A percentile compares a stretch with the other conserved stretches of the same genome.
phyloP scores from a whole-genome alignment of 2,888 invertebrate genomes.

The Amiota mariae region DNA sequence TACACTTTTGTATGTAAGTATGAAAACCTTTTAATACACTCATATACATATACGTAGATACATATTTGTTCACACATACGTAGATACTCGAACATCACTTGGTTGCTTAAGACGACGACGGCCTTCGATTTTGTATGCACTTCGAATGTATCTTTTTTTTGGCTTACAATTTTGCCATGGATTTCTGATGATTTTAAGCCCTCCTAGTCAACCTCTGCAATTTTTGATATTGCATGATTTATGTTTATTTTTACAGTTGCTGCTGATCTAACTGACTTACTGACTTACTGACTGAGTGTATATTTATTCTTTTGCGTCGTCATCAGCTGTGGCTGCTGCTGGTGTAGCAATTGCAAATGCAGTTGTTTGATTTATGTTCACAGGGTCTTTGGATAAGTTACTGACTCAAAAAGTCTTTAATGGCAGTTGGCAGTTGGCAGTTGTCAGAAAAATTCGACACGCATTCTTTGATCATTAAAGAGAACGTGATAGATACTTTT shows the following conservation, averaged over 20 bases:
- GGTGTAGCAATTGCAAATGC: conserved; percentile 43
- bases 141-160: conserved; percentile 8
- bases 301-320: conserved; percentile 12
- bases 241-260: conserved; percentile 9
- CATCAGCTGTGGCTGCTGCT: conserved; percentile 18
- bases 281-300: not conserved
- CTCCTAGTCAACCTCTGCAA: conserved; percentile 25
- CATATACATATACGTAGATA: no score
- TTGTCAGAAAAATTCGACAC: conserved; percentile 57
- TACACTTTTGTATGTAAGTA: not conserved
- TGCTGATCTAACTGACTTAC: not conserved
- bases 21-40: no score
- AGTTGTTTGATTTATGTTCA: conserved; percentile 61
- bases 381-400: conserved; percentile 34
- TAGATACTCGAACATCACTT: no score
- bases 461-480: conserved; percentile 52
- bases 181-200: conserved; percentile 30
- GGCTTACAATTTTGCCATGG: not conserved
- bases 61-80: no score
- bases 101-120: conserved; percentile 30
- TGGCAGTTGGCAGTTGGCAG: conserved; percentile 36
- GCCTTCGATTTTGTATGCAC: conserved; percentile 58
- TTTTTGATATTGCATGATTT: conserved; percentile 14
- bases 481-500: not conserved
- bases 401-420: no score